Evolutionary conservation across 2,113 vertebrate genomes (phyloP).

Genomic region (Caracal caracal): DNA sequence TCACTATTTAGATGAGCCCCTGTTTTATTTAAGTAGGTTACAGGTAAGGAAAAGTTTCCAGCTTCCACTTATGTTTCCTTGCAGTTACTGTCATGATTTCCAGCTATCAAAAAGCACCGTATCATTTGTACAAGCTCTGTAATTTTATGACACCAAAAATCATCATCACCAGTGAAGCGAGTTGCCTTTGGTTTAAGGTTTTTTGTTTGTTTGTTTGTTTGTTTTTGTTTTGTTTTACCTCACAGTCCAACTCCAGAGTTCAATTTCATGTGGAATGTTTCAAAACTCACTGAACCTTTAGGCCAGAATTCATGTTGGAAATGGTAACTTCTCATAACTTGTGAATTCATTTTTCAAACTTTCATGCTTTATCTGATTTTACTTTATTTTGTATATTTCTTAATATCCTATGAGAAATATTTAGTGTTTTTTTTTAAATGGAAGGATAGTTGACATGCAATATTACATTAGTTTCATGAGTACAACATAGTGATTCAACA

Average conservation of each 20-base stretch:
- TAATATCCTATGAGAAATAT: background rate
- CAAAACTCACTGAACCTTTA: constrained; percentile 35
- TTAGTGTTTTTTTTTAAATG: background rate
- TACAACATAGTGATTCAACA: background rate
- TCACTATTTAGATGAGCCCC: background rate
- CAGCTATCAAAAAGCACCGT: background rate
- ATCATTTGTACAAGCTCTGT: background rate
- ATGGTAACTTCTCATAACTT: constrained; percentile 2
- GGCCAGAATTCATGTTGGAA: background rate
- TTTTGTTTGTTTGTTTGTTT: too few relatives aligned
- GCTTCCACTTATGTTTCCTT: background rate
- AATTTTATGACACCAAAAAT: background rate
- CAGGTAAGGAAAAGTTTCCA: background rate
- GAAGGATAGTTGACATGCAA: background rate
- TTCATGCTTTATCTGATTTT: background rate
- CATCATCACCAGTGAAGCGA: background rate
- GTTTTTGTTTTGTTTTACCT: background rate
- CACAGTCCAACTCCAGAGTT: constrained; percentile 6
- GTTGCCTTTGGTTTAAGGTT: background rate
- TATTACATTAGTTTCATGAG: background rate
- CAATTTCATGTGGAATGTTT: constrained; percentile 33
- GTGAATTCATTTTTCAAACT: constrained; percentile 44
- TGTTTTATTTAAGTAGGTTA: background rate
- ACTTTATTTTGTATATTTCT: background rate
- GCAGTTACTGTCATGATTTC: background rate